Conservation (phyloP, 2,888 invertebrate species). For the Halictus ligatus region DNA sequence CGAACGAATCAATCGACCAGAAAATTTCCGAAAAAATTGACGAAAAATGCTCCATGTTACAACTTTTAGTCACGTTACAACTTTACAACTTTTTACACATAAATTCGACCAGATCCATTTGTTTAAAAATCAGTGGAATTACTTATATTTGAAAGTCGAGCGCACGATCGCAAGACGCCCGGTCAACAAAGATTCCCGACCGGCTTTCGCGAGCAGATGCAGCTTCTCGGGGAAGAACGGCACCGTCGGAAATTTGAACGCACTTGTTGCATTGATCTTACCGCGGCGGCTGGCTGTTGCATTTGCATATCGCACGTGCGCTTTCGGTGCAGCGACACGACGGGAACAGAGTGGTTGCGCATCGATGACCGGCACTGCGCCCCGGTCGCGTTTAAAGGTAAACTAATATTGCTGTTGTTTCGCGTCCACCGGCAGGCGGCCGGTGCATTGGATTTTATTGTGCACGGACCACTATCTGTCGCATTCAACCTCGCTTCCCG, state of each 20-base stretch:
- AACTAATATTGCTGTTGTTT: conserved; percentile 19
- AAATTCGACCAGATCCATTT: background rate
- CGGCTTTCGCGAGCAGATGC: background rate
- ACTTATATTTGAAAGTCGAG: background rate
- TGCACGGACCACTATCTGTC: background rate
- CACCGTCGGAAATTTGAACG: conserved; percentile 31
- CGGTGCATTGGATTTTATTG: conserved; percentile 9
- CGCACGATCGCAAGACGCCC: background rate
- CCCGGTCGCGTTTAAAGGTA: background rate
- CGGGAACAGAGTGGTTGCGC: background rate
- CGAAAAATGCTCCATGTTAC: too few species aligned
- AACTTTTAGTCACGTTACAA: too few species aligned
- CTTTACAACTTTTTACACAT: too few species aligned
- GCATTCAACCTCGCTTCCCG: background rate
- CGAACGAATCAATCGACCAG: too few species aligned
- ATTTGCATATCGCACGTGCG: conserved; percentile 43
- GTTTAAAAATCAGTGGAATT: background rate
- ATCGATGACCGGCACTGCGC: background rate
- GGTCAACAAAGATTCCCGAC: background rate
- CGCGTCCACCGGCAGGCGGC: background rate
- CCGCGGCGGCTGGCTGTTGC: conserved; percentile 32
- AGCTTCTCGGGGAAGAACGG: background rate
- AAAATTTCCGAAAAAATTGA: too few species aligned
- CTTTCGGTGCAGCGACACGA: conserved; percentile 2
- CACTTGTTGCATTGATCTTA: conserved; percentile 67